Percentiles rank a stretch among this genome's conserved stretches.
phyloP scores from a whole-genome alignment of 2,797 vertebrate species.

The Gymnothorax reevesii region DNA sequence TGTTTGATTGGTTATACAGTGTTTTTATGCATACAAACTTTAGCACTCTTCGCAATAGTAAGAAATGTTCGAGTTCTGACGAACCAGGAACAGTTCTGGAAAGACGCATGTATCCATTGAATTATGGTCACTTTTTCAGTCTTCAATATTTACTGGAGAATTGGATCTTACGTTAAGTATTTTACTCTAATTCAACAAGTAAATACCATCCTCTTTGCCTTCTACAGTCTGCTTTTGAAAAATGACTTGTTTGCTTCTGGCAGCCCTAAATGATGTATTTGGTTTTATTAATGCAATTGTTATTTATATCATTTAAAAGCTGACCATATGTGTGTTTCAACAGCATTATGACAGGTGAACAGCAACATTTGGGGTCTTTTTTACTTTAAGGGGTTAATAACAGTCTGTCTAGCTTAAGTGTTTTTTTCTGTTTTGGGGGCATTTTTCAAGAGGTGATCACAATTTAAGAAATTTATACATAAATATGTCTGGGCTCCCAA shows the following conservation, averaged over 20 bases:
- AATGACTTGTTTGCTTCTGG: background rate
- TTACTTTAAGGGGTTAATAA: background rate
- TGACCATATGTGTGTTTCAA: background rate
- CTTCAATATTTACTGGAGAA: background rate
- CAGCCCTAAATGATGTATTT: background rate
- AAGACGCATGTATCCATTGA: background rate
- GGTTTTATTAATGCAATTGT: background rate
- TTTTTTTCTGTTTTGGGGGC: background rate
- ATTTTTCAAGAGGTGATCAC: background rate
- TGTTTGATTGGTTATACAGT: background rate
- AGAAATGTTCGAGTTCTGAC: background rate
- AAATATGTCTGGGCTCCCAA: background rate
- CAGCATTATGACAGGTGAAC: background rate
- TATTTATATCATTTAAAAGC: background rate
- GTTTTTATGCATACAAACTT: background rate
- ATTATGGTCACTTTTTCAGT: slow-evolving; percentile 30
- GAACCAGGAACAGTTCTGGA: background rate
- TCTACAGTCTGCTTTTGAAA: background rate
- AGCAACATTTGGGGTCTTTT: background rate
- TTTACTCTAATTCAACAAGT: background rate
- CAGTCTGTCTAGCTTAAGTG: background rate
- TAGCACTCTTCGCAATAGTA: background rate
- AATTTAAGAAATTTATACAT: background rate
- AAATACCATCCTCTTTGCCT: background rate
- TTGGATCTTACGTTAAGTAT: background rate